Evolutionary conservation across 2,888 invertebrate species (phyloP).

Genomic region (Amblyteles armatorius): DNA sequence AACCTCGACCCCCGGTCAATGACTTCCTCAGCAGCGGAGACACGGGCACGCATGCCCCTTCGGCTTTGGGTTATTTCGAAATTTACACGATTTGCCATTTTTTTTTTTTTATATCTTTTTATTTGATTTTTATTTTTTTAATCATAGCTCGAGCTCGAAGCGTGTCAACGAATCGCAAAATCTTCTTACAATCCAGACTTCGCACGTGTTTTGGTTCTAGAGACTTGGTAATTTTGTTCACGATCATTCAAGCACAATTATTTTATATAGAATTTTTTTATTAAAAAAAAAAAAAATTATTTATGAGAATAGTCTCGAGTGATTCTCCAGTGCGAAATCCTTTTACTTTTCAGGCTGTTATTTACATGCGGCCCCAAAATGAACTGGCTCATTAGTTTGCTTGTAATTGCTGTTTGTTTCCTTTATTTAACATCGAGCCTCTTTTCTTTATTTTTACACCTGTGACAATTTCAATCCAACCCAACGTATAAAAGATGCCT

Average conservation of each 20-base stretch:
- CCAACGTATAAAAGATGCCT: conserved; percentile 79
- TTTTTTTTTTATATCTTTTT: conserved; percentile 7
- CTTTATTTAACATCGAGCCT: conserved; percentile 71
- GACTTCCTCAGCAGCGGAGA: conserved; percentile 17
- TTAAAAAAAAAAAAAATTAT: too few relatives aligned
- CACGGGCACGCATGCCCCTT: conserved; percentile 2
- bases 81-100: conserved; percentile 11
- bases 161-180: conserved; percentile 57
- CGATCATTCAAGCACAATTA: background rate
- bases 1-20: conserved; percentile 43
- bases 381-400: conserved; percentile 65
- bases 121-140: background rate
- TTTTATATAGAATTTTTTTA: background rate
- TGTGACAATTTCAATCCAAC: conserved; percentile 75
- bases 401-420: conserved; percentile 60
- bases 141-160: conserved; percentile 56
- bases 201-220: conserved; percentile 60
- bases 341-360: conserved; percentile 75
- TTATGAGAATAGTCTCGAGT: conserved; percentile 75
- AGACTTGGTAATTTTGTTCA: conserved; percentile 38
- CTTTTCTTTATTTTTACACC: conserved; percentile 73
- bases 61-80: background rate
- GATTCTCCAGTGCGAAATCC: conserved; percentile 73
- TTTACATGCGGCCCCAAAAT: conserved; percentile 83
- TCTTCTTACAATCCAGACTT: conserved; percentile 43